Base-by-base conservation (phyloP, 2,113 vertebrate species). In the Meleagris gallopavo region DNA sequence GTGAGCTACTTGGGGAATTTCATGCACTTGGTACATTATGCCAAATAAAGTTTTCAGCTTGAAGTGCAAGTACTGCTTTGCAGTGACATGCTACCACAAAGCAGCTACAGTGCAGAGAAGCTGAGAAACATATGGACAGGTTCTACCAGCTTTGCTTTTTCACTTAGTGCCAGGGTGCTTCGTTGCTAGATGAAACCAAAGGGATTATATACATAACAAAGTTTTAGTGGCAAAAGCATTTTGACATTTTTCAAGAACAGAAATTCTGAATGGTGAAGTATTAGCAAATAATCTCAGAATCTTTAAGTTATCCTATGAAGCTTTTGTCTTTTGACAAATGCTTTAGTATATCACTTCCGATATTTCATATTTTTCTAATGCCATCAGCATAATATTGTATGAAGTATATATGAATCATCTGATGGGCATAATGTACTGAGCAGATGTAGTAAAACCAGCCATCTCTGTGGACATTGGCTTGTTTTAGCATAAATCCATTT, bases 321-420 rank as follows among this genome's bases (percentile, higher is more conserved):
- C 0, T 17, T 30, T 22, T 85, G 15, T 79, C 40, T 87, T 95
- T 84, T 85, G 76, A 79, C 62, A 93, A 34, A 25, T 83, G 11
- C 25, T 83, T 82, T 60, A 87, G 54, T 57, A 43, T 48, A 30
- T 1, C 0, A 34, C n/a, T 40, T 57, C 76, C 57, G 38, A 72
- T 84, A 76, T 50, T 83, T 87, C 52, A 78, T 4, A 21, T 72
- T 78, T 93, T 88, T 75, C 29, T 88, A 92, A 81, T 52, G n/a
- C 19, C 43, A 73, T 61, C 66, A 66, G 7, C 38, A 7, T 40
- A 86, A 75, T 5, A 3, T 70, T 54, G 45, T 79, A 91, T 11
- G 58, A 90, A 79, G 8, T 57, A 54, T 12, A 75, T 13, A 9
- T 32, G 71, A 87, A 92, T 85, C 54, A 58, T 79, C 24, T 66